These are phyloP conservation scores for Siderastrea radians DNA, from an alignment of 92 coral and sea anemone genomes.

Conservation along the genomic window DNA sequence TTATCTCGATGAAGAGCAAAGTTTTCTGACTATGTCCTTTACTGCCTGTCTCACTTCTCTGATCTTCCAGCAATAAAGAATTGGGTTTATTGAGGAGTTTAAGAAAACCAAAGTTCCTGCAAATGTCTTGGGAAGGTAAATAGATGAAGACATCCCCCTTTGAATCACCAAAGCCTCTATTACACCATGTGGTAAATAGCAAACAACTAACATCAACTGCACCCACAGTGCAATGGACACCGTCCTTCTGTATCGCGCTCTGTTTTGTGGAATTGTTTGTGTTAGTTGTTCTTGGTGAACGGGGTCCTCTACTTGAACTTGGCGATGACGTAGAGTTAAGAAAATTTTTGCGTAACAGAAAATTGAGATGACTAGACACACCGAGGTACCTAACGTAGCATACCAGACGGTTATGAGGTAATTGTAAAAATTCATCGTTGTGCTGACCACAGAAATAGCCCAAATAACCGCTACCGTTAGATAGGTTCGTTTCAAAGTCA, in stretches of 20 bases:
- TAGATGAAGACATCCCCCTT: not conserved
- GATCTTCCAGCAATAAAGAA: not conserved
- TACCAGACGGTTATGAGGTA: not conserved
- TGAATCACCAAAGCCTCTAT: not conserved
- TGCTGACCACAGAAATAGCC: not conserved
- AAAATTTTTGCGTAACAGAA: not conserved
- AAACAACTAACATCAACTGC: not conserved
- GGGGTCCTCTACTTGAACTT: not conserved
- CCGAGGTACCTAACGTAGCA: too few species aligned
- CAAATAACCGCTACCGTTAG: not conserved
- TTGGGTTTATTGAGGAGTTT: not conserved
- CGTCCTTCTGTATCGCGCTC: constrained; percentile 11
- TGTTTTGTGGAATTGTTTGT: constrained; percentile 4
- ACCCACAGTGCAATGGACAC: constrained; percentile 2
- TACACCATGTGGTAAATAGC: not conserved
- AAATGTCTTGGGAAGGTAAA: not conserved
- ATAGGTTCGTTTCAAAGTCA: not conserved
- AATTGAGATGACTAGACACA: not conserved
- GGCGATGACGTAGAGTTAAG: not conserved
- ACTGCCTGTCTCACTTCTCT: not conserved
- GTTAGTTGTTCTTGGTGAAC: not conserved
- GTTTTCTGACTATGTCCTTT: not conserved
- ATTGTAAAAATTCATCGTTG: not conserved
- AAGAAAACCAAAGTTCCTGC: not conserved
- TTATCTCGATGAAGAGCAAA: not conserved